phyloP scores from a whole-genome alignment of 2,888 invertebrate genomes.

The Allygus modestus region DNA sequence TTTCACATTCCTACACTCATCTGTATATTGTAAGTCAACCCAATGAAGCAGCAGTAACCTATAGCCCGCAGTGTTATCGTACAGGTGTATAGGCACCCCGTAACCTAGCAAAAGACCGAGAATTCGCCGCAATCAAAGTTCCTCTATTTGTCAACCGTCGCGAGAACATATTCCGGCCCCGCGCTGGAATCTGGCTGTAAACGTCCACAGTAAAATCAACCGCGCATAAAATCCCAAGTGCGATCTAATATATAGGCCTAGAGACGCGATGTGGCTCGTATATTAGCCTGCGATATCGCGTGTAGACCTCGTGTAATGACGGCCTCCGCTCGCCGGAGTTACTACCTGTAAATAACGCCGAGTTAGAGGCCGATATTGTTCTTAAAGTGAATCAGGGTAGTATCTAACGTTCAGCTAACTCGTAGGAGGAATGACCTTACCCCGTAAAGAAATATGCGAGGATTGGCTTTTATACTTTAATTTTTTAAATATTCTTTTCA shows the following conservation, averaged over 20 bases:
- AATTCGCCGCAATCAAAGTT: no score
- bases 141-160: neutral
- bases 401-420: no score
- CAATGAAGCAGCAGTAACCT: no score
- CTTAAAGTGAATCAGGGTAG: neutral
- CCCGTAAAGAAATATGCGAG: no score
- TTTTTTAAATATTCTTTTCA: no score
- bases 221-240: conserved; percentile 25
- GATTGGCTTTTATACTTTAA: no score
- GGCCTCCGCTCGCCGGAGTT: neutral
- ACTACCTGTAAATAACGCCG: neutral
- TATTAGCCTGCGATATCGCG: conserved; percentile 7
- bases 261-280: conserved; percentile 26
- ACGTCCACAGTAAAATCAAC: conserved; percentile 38
- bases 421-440: no score
- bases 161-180: neutral
- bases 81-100: no score
- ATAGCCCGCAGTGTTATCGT: no score
- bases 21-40: no score
- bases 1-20: no score
- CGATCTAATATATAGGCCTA: conserved; percentile 35
- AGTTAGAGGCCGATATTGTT: neutral
- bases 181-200: conserved; percentile 1
- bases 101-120: no score
- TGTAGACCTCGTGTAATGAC: neutral